These are phyloP conservation scores for Promerops cafer DNA, from an alignment of 2,113 vertebrate species.

Conservation along the genomic window DNA sequence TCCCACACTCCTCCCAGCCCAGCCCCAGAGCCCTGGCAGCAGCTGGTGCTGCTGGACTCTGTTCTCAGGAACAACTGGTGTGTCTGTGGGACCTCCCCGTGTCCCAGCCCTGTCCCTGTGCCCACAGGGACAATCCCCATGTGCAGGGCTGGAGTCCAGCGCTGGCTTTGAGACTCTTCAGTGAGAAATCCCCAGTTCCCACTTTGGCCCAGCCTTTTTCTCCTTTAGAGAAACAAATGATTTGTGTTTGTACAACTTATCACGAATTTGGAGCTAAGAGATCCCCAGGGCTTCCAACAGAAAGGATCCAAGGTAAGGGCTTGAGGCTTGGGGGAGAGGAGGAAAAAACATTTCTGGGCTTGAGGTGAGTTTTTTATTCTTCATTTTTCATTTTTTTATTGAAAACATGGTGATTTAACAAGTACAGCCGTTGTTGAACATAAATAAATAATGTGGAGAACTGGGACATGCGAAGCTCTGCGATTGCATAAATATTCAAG, in stretches of 20 bases:
- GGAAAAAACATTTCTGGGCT: background rate
- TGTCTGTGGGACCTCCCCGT: background rate
- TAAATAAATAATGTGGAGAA: slow-evolving; percentile 50
- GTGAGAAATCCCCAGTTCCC: background rate
- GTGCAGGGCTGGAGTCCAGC: background rate
- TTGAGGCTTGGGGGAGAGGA: background rate
- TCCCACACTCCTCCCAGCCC: background rate
- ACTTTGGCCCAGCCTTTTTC: background rate
- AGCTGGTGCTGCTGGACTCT: background rate
- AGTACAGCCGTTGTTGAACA: background rate
- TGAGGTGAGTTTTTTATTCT: background rate
- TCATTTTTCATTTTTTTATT: background rate
- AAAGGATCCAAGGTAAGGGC: background rate
- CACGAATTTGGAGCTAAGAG: background rate
- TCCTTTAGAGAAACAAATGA: background rate
- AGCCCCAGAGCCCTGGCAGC: accelerated
- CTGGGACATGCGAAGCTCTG: background rate
- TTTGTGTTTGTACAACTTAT: background rate
- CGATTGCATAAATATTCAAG: slow-evolving; percentile 54
- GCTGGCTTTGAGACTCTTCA: background rate
- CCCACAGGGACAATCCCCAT: accelerated
- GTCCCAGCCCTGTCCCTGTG: background rate
- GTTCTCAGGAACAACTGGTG: background rate
- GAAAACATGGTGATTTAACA: slow-evolving; percentile 30
- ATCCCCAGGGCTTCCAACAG: background rate